Conservation (phyloP, 2,888 invertebrate species). For the Camponotus fellah region DNA sequence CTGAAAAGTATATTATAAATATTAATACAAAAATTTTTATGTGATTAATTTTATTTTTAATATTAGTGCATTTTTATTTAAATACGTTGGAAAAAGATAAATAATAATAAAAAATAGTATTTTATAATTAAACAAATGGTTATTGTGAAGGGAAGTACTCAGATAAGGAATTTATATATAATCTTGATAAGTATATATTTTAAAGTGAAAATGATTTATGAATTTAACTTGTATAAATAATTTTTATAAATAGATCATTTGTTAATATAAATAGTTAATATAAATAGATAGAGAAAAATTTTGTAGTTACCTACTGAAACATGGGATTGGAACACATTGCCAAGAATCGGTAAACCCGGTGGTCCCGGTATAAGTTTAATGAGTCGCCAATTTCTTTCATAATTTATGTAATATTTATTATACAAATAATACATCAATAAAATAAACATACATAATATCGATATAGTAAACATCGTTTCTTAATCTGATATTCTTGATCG, state of each 20-base stretch:
- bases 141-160: background rate
- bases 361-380: background rate
- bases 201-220: background rate
- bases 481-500: background rate
- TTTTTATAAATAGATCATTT: too few species aligned
- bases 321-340: background rate
- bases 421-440: background rate
- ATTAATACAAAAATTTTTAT: background rate
- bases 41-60: background rate
- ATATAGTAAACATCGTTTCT: background rate
- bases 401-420: background rate
- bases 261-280: too few species aligned
- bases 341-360: background rate
- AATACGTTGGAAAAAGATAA: background rate
- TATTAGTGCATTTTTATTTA: background rate
- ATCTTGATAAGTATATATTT: background rate
- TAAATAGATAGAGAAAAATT: too few species aligned
- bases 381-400: background rate
- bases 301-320: too few species aligned
- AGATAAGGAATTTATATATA: background rate
- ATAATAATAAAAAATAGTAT: background rate
- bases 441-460: background rate
- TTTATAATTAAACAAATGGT: background rate
- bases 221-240: background rate
- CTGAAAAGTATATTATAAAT: conserved; percentile 2